A percentile compares a stretch with the other conserved stretches of the same genome.
Evolutionary conservation across 2,797 vertebrate species (phyloP).

Genomic region (Poecilia wingei): DNA sequence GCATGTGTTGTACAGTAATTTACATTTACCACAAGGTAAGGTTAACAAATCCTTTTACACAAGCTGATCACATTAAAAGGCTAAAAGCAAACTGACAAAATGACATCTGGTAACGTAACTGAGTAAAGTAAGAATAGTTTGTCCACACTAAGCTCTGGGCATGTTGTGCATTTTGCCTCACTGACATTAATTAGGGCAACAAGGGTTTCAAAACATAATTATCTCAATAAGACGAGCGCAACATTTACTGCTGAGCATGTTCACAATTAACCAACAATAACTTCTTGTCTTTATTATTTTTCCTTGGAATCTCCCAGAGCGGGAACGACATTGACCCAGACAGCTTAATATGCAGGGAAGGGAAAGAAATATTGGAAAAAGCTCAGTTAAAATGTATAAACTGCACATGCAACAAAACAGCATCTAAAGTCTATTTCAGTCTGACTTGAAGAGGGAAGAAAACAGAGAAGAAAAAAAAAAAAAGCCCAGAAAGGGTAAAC

Average conservation of each 20-base stretch:
- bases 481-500: slow-evolving; percentile 48
- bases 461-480: slow-evolving; percentile 10
- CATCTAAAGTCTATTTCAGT: slow-evolving; percentile 60
- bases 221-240: too few relatives aligned
- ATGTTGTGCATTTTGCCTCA: neutral
- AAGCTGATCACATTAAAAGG: neutral
- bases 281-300: neutral
- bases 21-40: neutral
- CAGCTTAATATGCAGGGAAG: neutral
- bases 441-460: slow-evolving; percentile 23
- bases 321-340: neutral
- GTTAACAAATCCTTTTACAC: neutral
- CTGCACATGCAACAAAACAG: slow-evolving; percentile 23
- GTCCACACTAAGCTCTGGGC: neutral
- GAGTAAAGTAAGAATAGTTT: neutral
- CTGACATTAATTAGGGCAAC: neutral
- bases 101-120: neutral
- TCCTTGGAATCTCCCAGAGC: neutral
- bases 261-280: neutral
- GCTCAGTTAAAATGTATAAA: slow-evolving; percentile 21
- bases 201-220: neutral
- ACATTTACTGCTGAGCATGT: neutral
- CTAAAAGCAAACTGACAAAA: neutral
- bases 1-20: neutral
- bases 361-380: slow-evolving; percentile 20